Evolutionary conservation across 2,113 vertebrate species (phyloP), one percentile per base, ranked within the genome.

Genomic region (Eudyptes chrysolophus): DNA sequence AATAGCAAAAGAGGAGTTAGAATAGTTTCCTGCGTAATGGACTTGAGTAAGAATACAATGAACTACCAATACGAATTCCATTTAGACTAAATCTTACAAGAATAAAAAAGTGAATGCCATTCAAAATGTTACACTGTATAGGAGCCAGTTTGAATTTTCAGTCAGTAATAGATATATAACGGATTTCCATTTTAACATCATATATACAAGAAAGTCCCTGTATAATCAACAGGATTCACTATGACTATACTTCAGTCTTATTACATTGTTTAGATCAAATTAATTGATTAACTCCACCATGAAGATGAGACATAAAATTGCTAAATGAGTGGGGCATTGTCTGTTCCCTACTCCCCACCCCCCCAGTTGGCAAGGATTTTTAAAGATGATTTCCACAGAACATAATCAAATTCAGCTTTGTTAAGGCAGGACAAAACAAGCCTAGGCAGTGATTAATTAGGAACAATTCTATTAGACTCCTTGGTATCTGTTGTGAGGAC

Each of bases 281-380:
- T 51, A 70, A 46, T 72, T 66, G 0, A 74, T 60, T 82, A 44
- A 62, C 5, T 54, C 5, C 11, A 57, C 11, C 14, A 34, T 44
- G 20, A 92, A 94, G 40, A 72, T 22, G 44, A 76, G 36, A 57
- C 27, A 66, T 44, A 74, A 90, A 55, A n/a, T 66, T 82, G 8
- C 10, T 57, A 49, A 75, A 81, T 70, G 29, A 32, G 6, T 74
- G 3, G 1, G 25, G 7, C 0, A 0, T 48, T 87, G 2, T 70
- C 34, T 20, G 16, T 57, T 94, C 12, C 40, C 15, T 61, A 46
- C 27, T 2, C 12, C 3, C 5, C 5, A 7, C 42, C 42, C 6
- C 42, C 3, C 4, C 5, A 16, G 40, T 5, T 29, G 14, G 21
- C 14, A 82, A 32, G 18, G 5, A 84, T 34, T 77, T 91, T 76